phyloP scores from a whole-genome alignment of 2,113 vertebrate genomes.

The Panthera leo region DNA sequence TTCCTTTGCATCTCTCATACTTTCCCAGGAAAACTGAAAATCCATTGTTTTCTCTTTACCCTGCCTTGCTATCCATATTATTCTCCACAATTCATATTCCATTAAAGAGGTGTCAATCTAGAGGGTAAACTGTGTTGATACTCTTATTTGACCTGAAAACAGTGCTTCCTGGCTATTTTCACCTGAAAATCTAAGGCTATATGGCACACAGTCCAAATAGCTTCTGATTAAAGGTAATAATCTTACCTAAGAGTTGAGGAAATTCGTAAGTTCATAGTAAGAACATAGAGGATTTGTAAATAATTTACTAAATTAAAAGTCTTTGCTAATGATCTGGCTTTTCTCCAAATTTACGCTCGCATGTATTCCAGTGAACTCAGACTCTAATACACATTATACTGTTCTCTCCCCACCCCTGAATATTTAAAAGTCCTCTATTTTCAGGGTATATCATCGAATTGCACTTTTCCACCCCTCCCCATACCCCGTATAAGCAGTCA shows the following conservation, averaged over 20 bases:
- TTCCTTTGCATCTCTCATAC: not conserved
- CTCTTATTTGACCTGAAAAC: not conserved
- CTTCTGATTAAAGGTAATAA: not conserved
- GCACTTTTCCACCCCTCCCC: not conserved
- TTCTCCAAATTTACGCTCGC: not conserved
- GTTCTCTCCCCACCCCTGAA: not conserved
- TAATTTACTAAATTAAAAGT: not conserved
- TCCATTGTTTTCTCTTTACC: not conserved
- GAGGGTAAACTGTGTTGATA: not conserved
- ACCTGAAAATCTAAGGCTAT: not conserved
- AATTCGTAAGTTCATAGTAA: not conserved
- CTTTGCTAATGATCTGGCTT: not conserved
- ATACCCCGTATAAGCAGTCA: not conserved
- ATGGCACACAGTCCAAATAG: not conserved
- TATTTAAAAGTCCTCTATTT: not conserved
- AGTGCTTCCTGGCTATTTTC: not conserved
- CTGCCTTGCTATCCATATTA: not conserved
- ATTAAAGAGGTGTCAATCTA: not conserved
- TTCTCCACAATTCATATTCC: not conserved
- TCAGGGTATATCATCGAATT: not conserved
- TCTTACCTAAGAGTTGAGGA: not conserved
- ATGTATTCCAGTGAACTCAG: not conserved
- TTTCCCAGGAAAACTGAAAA: not conserved
- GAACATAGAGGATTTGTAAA: not conserved
- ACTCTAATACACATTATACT: not conserved